Evolutionary conservation across 2,888 invertebrate genomes (phyloP).

Genomic region (Monochamus alternatus): DNA sequence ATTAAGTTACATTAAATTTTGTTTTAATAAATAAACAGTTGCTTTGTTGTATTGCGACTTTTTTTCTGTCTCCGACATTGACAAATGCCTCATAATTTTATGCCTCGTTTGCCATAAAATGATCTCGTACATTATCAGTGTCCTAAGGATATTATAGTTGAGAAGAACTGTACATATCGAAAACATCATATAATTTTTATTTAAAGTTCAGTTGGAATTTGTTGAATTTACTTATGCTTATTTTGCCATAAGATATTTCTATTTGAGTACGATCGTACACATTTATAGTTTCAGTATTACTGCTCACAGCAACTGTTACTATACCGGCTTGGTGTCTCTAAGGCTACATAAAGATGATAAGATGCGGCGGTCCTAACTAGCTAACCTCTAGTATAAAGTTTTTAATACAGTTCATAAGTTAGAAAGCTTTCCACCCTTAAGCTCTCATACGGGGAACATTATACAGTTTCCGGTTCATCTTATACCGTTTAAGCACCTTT

Average conservation of each 20-base stretch:
- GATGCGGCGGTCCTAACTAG: slow-evolving; percentile 19
- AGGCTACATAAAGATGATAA: slow-evolving; percentile 52
- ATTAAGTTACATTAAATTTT: too few relatives aligned
- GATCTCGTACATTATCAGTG: too few relatives aligned
- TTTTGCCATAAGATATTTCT: not conserved
- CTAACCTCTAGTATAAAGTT: slow-evolving; percentile 44
- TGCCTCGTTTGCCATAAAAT: too few relatives aligned
- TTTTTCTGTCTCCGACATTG: too few relatives aligned
- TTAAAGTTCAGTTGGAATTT: too few relatives aligned
- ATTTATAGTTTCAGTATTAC: slow-evolving; percentile 7
- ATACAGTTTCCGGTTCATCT: slow-evolving; percentile 49
- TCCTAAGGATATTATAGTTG: too few relatives aligned
- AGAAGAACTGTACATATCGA: too few relatives aligned
- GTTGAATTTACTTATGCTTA: too few relatives aligned
- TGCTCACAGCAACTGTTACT: not conserved
- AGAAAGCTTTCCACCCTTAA: slow-evolving; percentile 35
- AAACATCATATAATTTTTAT: too few relatives aligned
- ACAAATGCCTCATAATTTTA: too few relatives aligned
- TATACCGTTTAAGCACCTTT: slow-evolving; percentile 40
- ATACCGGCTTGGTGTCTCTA: slow-evolving; percentile 45
- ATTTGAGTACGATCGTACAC: not conserved
- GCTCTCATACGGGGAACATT: slow-evolving; percentile 57
- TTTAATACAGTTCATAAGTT: slow-evolving; percentile 45
- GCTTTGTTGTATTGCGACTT: too few relatives aligned
- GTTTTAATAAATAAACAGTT: too few relatives aligned